Percentiles rank a stretch among this genome's conserved stretches.
Conservation (phyloP, 2,797 vertebrate genomes). For the Aselliscus stoliczkanus region DNA sequence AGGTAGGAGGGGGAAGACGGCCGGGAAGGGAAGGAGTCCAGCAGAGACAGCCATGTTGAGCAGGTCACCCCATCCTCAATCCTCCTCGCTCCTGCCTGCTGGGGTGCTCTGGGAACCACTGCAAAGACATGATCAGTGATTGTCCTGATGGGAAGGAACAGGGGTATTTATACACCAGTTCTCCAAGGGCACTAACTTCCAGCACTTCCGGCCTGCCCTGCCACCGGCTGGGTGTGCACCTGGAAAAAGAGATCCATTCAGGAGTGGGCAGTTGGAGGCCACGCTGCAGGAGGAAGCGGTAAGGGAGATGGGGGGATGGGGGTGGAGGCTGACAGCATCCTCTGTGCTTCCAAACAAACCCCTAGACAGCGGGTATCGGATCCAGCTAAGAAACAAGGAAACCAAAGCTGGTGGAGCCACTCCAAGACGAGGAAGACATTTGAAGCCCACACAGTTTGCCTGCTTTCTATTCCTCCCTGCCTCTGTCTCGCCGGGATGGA, state of each 20-base stretch:
- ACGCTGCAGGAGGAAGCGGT: neutral
- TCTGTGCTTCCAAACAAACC: neutral
- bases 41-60: fast-evolving
- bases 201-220: neutral
- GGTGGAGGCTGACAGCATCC: fast-evolving
- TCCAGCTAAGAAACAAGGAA: too few species aligned
- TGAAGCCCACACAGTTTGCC: neutral
- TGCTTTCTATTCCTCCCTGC: neutral
- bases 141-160: neutral
- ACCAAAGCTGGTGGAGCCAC: fast-evolving
- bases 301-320: fast-evolving
- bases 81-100: too few species aligned
- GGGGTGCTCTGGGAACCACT: neutral
- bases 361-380: fast-evolving
- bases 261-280: neutral
- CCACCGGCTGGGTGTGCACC: neutral
- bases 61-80: neutral
- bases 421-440: fast-evolving
- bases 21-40: fast-evolving
- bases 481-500: neutral
- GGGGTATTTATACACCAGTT: neutral
- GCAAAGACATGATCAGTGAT: fast-evolving
- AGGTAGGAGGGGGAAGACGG: too few species aligned
- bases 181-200: neutral
- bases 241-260: neutral